Conservation (phyloP, 2,888 invertebrate species). For the Apodemia mormo region DNA sequence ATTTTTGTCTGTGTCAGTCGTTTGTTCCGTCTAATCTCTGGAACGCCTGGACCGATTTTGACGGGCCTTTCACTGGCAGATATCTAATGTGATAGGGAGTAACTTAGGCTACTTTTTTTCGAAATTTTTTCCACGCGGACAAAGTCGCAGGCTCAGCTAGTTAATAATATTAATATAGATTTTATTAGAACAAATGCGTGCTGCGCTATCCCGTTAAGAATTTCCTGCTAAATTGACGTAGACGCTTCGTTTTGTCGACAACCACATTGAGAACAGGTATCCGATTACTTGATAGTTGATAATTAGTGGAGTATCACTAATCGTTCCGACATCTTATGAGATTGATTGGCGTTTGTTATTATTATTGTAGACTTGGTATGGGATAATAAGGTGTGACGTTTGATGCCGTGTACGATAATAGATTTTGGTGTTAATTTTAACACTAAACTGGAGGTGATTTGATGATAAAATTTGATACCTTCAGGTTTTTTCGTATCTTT, state of each 20-base stretch:
- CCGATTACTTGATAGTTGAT: slow-evolving; percentile 57
- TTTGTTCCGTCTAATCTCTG: too few relatives aligned
- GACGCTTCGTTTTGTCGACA: slow-evolving; percentile 67
- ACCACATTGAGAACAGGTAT: slow-evolving; percentile 55
- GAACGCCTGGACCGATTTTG: too few relatives aligned
- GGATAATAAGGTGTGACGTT: slow-evolving; percentile 36
- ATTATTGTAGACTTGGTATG: slow-evolving; percentile 52
- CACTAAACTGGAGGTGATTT: slow-evolving; percentile 28
- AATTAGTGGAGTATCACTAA: slow-evolving; percentile 67
- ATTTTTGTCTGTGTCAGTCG: too few relatives aligned
- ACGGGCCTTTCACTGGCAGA: too few relatives aligned
- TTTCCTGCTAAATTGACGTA: slow-evolving; percentile 50
- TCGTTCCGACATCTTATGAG: slow-evolving; percentile 61
- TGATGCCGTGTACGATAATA: slow-evolving; percentile 28
- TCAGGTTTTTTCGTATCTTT: neutral
- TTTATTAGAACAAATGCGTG: neutral
- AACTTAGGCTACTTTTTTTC: too few relatives aligned
- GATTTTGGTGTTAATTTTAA: slow-evolving; percentile 33
- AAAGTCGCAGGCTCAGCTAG: too few relatives aligned
- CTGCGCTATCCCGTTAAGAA: slow-evolving; percentile 2
- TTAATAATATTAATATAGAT: neutral
- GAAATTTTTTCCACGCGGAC: too few relatives aligned
- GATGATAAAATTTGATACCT: slow-evolving; percentile 15
- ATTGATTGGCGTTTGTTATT: slow-evolving; percentile 65
- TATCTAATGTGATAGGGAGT: too few relatives aligned